phyloP scores from a whole-genome alignment of 2,888 invertebrate species.

The Zaprionus lineosus region DNA sequence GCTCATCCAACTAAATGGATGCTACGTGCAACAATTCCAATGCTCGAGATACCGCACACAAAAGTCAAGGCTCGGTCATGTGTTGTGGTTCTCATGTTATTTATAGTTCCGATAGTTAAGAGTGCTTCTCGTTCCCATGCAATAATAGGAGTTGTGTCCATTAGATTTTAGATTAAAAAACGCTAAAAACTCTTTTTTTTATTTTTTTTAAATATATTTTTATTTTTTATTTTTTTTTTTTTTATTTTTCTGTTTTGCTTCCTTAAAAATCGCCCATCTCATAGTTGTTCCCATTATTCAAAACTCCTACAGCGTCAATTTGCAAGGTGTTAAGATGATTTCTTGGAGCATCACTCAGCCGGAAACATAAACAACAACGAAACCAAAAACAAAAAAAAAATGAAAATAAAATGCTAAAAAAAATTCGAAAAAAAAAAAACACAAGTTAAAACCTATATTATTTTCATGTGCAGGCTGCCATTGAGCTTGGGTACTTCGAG shows the following conservation, averaged over 20 bases:
- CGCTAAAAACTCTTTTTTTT: too few relatives aligned
- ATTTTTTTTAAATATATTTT: neutral
- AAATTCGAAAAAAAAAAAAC: conserved; percentile 5
- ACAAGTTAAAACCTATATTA: conserved; percentile 12
- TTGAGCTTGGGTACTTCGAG: conserved; percentile 16
- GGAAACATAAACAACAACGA: conserved; percentile 42
- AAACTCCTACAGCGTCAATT: too few relatives aligned
- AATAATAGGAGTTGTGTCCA: too few relatives aligned
- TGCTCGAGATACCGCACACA: conserved; percentile 51
- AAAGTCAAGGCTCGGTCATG: conserved; percentile 52
- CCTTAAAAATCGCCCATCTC: too few relatives aligned
- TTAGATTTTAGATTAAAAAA: too few relatives aligned
- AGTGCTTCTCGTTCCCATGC: conserved; percentile 43
- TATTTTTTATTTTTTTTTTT: neutral
- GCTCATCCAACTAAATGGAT: conserved; percentile 56
- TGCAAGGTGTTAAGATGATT: conserved; percentile 43
- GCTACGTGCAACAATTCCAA: conserved; percentile 67
- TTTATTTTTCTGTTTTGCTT: neutral
- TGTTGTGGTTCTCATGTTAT: conserved; percentile 43
- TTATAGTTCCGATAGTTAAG: conserved; percentile 5
- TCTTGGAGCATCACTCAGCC: conserved; percentile 6
- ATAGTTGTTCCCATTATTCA: too few relatives aligned
- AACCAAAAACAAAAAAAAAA: conserved; percentile 4
- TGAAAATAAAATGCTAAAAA: neutral
- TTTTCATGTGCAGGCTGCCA: conserved; percentile 30